Base-by-base conservation (phyloP, 2,888 invertebrate genomes). In the Standfussiana lucernea region DNA sequence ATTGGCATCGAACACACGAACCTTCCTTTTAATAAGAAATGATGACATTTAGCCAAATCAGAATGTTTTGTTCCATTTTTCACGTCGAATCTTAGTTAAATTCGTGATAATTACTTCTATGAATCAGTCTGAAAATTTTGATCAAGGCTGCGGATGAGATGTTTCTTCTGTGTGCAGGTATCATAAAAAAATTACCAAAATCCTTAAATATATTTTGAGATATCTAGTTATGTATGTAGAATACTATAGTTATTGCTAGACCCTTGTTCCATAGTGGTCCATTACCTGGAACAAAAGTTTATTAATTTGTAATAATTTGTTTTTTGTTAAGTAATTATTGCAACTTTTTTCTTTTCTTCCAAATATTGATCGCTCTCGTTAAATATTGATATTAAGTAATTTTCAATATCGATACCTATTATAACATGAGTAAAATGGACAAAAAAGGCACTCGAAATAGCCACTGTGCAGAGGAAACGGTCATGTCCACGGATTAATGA, bases 401-500 rank as follows among this genome's bases (percentile, higher is more conserved):
- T 72, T 79, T 35, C 56, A 75, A 76, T 61, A 83, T 74, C 64
- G 69, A 80, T 84, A 68, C 42, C 53, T 42, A 76, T 79, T 67
- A 81, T 80, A 76, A 80, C 40, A 78, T 50, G 78, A 86, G 84
- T 88, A 85, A 88, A 86, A 86, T 77, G 83, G 68, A 74, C 82
- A 89, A 84, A 88, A 92, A 91, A 90, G 77, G 84, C 77, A 86
- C 83, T 87, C 74, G 65, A 86, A 86, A 88, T 77, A 80, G 76
- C 86, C 86, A 89, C 86, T 80, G 85, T 82, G 89, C 88, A 80
- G 77, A 90, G 91, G 92, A 91, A 91, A 92, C 86, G 90, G 89
- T 88, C 86, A 79, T 85, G 91, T 90, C 89, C 88, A 83, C 88
- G 90, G 91, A 95, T 95, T 94, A 95, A 95, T 94, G 92, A 89